Evolutionary conservation across 92 coral and sea anemone species (phyloP).

Genomic region (Zoanthus solanderi): DNA sequence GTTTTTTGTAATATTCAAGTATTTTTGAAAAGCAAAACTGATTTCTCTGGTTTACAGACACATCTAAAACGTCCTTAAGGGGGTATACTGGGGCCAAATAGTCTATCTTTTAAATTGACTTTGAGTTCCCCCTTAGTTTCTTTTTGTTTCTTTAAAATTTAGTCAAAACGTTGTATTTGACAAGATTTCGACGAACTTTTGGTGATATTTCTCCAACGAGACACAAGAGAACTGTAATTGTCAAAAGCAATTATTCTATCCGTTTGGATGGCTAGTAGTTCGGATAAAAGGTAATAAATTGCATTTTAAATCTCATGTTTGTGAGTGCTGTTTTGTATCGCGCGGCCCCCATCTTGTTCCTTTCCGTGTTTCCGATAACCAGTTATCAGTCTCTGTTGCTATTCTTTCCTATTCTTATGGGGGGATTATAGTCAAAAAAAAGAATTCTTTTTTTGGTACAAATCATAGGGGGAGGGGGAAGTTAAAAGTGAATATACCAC

Average conservation of each 20-base stretch:
- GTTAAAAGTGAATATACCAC: no score
- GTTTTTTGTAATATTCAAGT: not conserved
- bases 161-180: not conserved
- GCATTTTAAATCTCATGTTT: constrained; percentile 25
- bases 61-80: constrained; percentile 10
- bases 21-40: not conserved
- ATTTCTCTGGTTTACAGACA: constrained; percentile 23
- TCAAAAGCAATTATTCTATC: not conserved
- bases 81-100: constrained; percentile 4
- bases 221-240: not conserved
- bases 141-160: not conserved
- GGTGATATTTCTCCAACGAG: not conserved
- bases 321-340: constrained; percentile 29
- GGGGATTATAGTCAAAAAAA: no score
- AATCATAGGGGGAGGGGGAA: no score
- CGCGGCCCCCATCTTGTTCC: constrained; percentile 50
- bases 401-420: not conserved
- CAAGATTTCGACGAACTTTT: not conserved
- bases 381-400: not conserved
- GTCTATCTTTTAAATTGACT: constrained; percentile 4
- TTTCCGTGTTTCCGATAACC: constrained; percentile 1
- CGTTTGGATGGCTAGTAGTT: not conserved
- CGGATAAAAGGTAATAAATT: constrained; percentile 42
- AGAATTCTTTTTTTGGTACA: no score
- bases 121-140: not conserved